Evolutionary conservation across 2,888 invertebrate species (phyloP), one percentile per base, ranked within the genome.

Genomic region (Lydus trimaculatus): DNA sequence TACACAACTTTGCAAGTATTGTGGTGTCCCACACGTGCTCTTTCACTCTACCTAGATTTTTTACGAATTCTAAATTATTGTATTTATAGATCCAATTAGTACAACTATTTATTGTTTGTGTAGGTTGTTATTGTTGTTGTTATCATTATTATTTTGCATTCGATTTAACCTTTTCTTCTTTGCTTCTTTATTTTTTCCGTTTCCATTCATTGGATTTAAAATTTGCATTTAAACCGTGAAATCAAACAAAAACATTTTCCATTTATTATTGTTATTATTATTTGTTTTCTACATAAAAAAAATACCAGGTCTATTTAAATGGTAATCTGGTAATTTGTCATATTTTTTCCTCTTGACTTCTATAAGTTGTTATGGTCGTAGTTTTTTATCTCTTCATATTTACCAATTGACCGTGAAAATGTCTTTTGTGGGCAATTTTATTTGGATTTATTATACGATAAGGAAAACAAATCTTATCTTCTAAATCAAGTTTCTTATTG

Each of bases 11-110:
- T 60, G 65, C 58, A 65, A 71, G 69, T 69, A 70, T 68, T 67
- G 64, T 73, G 72, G 64, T 73, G 72, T 74, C 75, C 73, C 72
- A 75, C 78, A 75, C 76, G 72, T 73, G 72, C 70, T 72, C 70
- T 67, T 73, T 65, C 71, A 76, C 20, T 69, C 70, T 73, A 73
- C 75, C 74, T 77, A 73, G 69, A 48, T 48, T 25, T 56, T 56
- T 56, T 56, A 13, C 56, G 25, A 56, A 25, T 25, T 56, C 23
- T 13, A 56, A 56, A 23, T 56, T 25, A 15, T 56, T 20, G 56
- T 56, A 71, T 56, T 61, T 60, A 69, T 69, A 69, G 65, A 72
- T 71, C 70, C 72, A 77, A 75, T 76, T 76, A 75, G 72, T 69
- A 64, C 68, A 70, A 73, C 71, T 69, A 71, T 66, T 64, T 56